phyloP scores from a whole-genome alignment of 2,888 invertebrate species.

The Tenthredo notha region DNA sequence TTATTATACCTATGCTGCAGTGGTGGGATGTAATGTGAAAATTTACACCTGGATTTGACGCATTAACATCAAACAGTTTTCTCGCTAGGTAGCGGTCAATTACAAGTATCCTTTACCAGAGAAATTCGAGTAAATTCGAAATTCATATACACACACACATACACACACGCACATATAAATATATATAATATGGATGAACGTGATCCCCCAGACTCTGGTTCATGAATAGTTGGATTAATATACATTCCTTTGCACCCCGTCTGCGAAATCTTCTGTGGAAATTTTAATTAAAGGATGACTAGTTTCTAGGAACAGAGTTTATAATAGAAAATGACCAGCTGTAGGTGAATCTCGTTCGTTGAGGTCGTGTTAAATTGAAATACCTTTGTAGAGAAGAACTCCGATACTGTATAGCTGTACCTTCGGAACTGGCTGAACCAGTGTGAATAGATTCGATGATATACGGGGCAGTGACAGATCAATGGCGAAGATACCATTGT shows the following conservation, averaged over 20 bases:
- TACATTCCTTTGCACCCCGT: neutral
- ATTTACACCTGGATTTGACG: neutral
- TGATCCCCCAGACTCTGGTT: neutral
- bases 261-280: neutral
- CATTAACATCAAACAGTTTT: neutral
- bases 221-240: constrained; percentile 34
- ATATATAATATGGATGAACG: neutral
- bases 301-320: neutral
- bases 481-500: constrained; percentile 16
- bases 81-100: neutral
- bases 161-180: neutral
- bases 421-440: neutral
- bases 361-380: neutral
- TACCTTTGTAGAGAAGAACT: neutral
- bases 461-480: neutral
- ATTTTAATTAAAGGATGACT: constrained; percentile 23
- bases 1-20: neutral
- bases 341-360: neutral
- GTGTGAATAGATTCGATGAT: constrained; percentile 10
- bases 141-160: neutral
- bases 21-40: neutral
- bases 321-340: constrained; percentile 10
- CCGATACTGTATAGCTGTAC: neutral
- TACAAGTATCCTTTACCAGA: neutral
- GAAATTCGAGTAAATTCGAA: neutral